Percentiles rank a stretch among this genome's conserved stretches.
phyloP scores from a whole-genome alignment of 92 coral and sea anemone species.

The Nematostella vectensis region DNA sequence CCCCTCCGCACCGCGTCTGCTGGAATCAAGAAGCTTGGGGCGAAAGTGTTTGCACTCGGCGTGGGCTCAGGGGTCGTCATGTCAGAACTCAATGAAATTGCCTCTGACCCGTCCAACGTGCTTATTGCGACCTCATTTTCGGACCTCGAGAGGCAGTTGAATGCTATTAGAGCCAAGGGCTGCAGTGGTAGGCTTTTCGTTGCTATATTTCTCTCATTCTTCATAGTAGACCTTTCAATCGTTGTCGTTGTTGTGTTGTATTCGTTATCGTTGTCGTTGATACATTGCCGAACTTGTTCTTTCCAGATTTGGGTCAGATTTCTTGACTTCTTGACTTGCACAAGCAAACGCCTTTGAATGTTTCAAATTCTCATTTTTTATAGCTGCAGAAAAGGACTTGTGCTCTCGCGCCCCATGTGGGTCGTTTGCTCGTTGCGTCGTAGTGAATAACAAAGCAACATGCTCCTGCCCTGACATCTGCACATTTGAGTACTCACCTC shows the following conservation, averaged over 20 bases:
- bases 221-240: no score
- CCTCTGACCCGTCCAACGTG: slow-evolving; percentile 27
- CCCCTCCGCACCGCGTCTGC: slow-evolving; percentile 33
- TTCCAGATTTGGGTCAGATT: no score
- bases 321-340: neutral
- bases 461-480: slow-evolving; percentile 56
- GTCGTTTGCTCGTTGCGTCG: slow-evolving; percentile 39
- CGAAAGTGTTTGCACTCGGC: slow-evolving; percentile 42
- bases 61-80: slow-evolving; percentile 24
- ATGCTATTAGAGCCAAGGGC: slow-evolving; percentile 13
- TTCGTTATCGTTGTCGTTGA: no score
- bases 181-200: slow-evolving; percentile 40
- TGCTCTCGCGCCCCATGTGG: slow-evolving; percentile 4
- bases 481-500: slow-evolving; percentile 48
- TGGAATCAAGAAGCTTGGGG: slow-evolving; percentile 35
- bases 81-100: slow-evolving; percentile 36
- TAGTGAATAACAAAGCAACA: slow-evolving; percentile 47
- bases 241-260: no score
- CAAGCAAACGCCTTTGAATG: no score
- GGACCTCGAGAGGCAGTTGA: slow-evolving; percentile 18
- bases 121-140: slow-evolving; percentile 27
- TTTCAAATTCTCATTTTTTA: no score
- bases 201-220: no score
- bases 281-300: no score
- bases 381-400: no score